Percentiles rank a stretch among this genome's conserved stretches.
These are phyloP conservation scores for Paramuricea clavata DNA, from an alignment of 92 coral and sea anemone genomes.

Conservation along the genomic window DNA sequence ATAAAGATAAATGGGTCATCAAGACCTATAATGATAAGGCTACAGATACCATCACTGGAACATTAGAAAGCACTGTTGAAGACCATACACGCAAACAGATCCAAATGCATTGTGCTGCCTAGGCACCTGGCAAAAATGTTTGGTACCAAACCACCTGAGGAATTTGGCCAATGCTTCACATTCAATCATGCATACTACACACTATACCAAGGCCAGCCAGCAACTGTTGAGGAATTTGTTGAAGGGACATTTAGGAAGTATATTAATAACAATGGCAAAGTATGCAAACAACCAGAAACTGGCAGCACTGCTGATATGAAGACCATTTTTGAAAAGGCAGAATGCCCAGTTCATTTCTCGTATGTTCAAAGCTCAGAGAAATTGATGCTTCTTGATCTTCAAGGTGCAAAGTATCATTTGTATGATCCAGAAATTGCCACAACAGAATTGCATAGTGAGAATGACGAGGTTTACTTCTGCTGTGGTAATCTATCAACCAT, in stretches of 20 bases:
- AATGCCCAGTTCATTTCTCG: slow-evolving; percentile 49
- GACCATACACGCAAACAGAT: slow-evolving; percentile 62
- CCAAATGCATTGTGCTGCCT: slow-evolving; percentile 62
- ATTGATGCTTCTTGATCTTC: slow-evolving; percentile 64
- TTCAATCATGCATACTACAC: slow-evolving; percentile 56
- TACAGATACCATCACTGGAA: slow-evolving; percentile 21
- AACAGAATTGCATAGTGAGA: slow-evolving; percentile 3
- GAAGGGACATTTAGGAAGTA: slow-evolving; percentile 59
- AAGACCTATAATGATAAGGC: slow-evolving; percentile 54
- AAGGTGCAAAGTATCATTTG: slow-evolving; percentile 46
- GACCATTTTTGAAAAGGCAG: slow-evolving; percentile 49
- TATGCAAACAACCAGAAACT: slow-evolving; percentile 44
- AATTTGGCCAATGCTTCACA: slow-evolving; percentile 55
- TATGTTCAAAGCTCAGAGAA: slow-evolving; percentile 45
- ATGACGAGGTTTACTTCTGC: slow-evolving; percentile 44
- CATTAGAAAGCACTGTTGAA: slow-evolving; percentile 22
- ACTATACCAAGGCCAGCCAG: slow-evolving; percentile 25
- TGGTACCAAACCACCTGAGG: slow-evolving; percentile 42
- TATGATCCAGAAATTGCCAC: slow-evolving; percentile 69
- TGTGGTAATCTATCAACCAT: slow-evolving; percentile 36
- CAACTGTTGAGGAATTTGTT: slow-evolving; percentile 60
- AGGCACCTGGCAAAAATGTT: slow-evolving; percentile 62
- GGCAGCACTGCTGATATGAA: slow-evolving; percentile 20
- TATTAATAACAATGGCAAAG: slow-evolving; percentile 47
- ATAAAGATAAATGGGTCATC: slow-evolving; percentile 55